These are phyloP conservation scores for Caenorhabditis parvicauda DNA, from an alignment of 2,888 invertebrate genomes.

Conservation along the genomic window DNA sequence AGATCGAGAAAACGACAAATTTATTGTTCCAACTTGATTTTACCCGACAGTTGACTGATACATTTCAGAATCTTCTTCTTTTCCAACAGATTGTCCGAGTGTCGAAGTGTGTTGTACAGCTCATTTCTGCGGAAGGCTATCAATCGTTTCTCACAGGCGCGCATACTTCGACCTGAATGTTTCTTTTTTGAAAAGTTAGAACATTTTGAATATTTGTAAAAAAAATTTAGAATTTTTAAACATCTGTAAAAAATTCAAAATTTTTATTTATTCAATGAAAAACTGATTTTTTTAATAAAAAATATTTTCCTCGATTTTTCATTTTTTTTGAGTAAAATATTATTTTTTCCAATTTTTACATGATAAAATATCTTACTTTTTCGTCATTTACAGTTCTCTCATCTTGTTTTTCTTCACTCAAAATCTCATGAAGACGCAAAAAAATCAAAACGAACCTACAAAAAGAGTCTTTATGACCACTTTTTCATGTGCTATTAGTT, in stretches of 20 bases:
- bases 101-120: constrained; percentile 11
- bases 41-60: no score
- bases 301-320: background rate
- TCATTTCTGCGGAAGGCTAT: constrained; percentile 28
- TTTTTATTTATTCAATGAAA: no score
- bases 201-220: background rate
- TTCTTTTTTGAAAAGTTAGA: background rate
- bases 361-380: no score
- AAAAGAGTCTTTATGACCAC: constrained; percentile 33
- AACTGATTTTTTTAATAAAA: background rate
- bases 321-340: no score
- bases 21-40: no score
- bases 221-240: background rate
- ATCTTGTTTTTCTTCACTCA: background rate
- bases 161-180: constrained; percentile 34
- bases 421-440: background rate
- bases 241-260: background rate
- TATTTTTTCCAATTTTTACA: no score
- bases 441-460: constrained; percentile 13
- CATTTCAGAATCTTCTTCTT: no score
- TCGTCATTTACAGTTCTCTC: no score
- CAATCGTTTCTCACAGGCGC: constrained; percentile 37
- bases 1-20: no score
- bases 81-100: no score
- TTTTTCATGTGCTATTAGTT: constrained; percentile 18